Evolutionary conservation across 2,113 vertebrate genomes (phyloP).

Genomic region (Montifringilla adamsi): DNA sequence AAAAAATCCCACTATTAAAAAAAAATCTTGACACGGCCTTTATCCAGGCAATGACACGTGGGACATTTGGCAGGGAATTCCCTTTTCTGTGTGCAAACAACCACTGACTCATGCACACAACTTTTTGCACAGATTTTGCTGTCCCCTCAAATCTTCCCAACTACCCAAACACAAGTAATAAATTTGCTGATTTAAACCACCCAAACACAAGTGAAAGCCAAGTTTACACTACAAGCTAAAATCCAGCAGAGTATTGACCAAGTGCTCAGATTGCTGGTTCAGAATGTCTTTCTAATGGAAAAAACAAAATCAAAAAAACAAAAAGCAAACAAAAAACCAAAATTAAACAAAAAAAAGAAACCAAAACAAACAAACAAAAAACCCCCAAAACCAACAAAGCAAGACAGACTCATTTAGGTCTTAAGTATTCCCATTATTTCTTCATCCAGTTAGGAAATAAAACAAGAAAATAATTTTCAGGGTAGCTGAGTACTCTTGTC

Average conservation of each 20-base stretch:
- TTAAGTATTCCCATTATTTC: neutral
- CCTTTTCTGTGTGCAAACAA: neutral
- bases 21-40: neutral
- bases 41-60: neutral
- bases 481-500: neutral
- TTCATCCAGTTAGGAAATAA: neutral
- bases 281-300: neutral
- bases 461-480: neutral
- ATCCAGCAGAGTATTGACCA: neutral
- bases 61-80: neutral
- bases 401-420: neutral
- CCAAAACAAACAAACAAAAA: no score
- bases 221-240: neutral
- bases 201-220: neutral
- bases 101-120: neutral
- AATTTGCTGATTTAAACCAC: neutral
- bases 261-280: neutral
- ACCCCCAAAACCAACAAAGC: neutral
- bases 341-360: no score
- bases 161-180: neutral
- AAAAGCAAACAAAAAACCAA: no score
- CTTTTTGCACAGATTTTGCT: neutral
- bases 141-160: neutral
- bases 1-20: neutral
- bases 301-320: neutral